These are phyloP conservation scores for Deilephila elpenor DNA, from an alignment of 2,888 invertebrate species.

Conservation along the genomic window DNA sequence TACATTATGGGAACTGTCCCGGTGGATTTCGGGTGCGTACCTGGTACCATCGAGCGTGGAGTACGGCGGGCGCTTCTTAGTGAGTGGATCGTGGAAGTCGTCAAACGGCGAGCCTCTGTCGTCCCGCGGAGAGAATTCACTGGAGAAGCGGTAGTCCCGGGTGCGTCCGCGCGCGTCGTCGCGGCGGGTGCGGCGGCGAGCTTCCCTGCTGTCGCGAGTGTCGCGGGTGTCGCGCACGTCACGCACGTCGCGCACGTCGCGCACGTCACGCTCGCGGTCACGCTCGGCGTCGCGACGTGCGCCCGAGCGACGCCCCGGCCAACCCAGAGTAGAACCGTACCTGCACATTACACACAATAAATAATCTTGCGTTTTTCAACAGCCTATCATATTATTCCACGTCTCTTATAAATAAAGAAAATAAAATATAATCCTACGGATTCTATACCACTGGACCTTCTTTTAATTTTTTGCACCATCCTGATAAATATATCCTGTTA, in stretches of 20 bases:
- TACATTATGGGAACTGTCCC: no score
- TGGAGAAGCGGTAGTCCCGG: slow-evolving; percentile 80
- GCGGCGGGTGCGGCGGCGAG: slow-evolving; percentile 55
- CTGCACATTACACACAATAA: slow-evolving; percentile 43
- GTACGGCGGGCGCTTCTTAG: slow-evolving; percentile 72
- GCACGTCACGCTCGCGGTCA: slow-evolving; percentile 40
- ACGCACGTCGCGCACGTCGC: slow-evolving; percentile 32
- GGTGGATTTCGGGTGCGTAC: no score
- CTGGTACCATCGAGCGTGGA: slow-evolving; percentile 73
- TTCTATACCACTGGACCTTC: no score
- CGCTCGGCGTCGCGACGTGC: slow-evolving; percentile 52
- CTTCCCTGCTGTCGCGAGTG: slow-evolving; percentile 51
- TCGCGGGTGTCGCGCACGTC: slow-evolving; percentile 41
- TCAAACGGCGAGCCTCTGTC: slow-evolving; percentile 85
- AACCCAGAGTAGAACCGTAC: slow-evolving; percentile 74
- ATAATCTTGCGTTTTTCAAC: not conserved
- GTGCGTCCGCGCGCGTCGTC: slow-evolving; percentile 59
- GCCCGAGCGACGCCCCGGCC: slow-evolving; percentile 63
- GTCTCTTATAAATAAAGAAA: no score
- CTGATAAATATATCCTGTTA: no score
- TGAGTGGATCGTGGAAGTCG: slow-evolving; percentile 82
- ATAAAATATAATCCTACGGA: no score
- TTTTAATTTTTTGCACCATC: no score
- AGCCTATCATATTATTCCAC: no score
- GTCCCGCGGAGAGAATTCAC: slow-evolving; percentile 85